Evolutionary conservation across 2,888 invertebrate genomes (phyloP).

Genomic region (Latrodectus elegans): DNA sequence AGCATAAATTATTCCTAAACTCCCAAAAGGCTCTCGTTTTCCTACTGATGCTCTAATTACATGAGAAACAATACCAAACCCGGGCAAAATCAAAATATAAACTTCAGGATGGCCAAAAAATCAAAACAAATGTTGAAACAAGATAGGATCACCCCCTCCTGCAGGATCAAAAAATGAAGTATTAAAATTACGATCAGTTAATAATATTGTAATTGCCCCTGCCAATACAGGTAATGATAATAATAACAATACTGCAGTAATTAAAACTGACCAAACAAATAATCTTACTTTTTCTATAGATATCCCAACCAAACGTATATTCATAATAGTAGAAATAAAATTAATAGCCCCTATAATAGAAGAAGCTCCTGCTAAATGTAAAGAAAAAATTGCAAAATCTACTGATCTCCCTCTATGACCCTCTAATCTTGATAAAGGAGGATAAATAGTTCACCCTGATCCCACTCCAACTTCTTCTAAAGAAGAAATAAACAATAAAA

Average conservation of each 20-base stretch:
- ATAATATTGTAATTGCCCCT: constrained; percentile 85
- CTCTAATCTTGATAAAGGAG: constrained; percentile 81
- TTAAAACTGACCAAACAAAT: constrained; percentile 84
- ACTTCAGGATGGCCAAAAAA: too few relatives aligned
- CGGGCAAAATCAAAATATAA: too few relatives aligned
- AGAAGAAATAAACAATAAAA: constrained; percentile 80
- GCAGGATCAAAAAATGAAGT: too few relatives aligned
- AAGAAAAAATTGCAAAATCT: constrained; percentile 85
- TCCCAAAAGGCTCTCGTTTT: too few relatives aligned
- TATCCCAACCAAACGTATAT: too few relatives aligned
- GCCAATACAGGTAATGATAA: constrained; percentile 85
- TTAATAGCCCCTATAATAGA: too few relatives aligned
- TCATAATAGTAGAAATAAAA: too few relatives aligned
- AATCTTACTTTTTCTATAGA: constrained; percentile 80
- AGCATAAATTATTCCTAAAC: too few relatives aligned
- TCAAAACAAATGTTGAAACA: too few relatives aligned
- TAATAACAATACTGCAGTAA: constrained; percentile 81
- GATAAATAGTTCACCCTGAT: constrained; percentile 87
- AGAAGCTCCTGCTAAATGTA: constrained; percentile 84
- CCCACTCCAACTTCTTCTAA: constrained; percentile 83
- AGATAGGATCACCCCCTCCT: too few relatives aligned
- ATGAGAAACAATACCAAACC: too few relatives aligned
- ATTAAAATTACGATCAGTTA: constrained; percentile 87
- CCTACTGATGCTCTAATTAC: too few relatives aligned
- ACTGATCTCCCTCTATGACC: constrained; percentile 82